Conservation (phyloP, 2,888 invertebrate genomes). For the Hoplodrina blanda region DNA sequence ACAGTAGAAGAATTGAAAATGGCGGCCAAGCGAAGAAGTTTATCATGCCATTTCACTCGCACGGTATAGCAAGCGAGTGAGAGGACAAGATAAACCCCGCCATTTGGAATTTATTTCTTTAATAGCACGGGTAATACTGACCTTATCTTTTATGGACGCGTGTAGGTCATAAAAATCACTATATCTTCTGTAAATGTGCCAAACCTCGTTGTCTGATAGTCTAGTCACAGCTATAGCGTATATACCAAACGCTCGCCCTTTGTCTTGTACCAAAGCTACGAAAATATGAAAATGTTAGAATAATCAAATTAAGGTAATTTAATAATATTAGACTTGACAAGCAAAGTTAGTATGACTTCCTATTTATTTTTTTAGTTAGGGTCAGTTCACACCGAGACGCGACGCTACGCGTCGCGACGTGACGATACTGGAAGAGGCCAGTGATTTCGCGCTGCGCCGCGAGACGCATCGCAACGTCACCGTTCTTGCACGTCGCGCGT, state of each 20-base stretch:
- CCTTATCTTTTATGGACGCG: conserved; percentile 94
- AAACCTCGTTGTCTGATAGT: conserved; percentile 93
- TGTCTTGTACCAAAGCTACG: conserved; percentile 94
- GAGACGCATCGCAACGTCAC: too few relatives aligned
- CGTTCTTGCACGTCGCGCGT: too few relatives aligned
- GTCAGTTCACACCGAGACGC: too few relatives aligned
- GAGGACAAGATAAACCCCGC: not conserved
- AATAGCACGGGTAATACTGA: conserved; percentile 65
- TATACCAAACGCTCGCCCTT: conserved; percentile 96
- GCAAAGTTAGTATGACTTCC: too few relatives aligned
- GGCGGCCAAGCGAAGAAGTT: not conserved
- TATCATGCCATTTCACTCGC: not conserved
- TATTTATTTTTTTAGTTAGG: too few relatives aligned
- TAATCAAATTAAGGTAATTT: not conserved
- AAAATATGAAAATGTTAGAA: conserved; percentile 25
- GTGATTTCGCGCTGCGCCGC: too few relatives aligned
- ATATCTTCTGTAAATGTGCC: conserved; percentile 98
- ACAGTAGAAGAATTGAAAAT: not conserved
- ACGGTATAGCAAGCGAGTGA: not conserved
- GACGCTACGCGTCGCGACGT: too few relatives aligned
- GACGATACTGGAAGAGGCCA: too few relatives aligned
- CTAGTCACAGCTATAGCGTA: conserved; percentile 96
- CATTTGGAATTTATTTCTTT: not conserved
- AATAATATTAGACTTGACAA: not conserved
- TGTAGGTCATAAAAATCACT: conserved; percentile 98